Evolutionary conservation across 2,797 vertebrate genomes (phyloP).

Genomic region (Streptopelia turtur): DNA sequence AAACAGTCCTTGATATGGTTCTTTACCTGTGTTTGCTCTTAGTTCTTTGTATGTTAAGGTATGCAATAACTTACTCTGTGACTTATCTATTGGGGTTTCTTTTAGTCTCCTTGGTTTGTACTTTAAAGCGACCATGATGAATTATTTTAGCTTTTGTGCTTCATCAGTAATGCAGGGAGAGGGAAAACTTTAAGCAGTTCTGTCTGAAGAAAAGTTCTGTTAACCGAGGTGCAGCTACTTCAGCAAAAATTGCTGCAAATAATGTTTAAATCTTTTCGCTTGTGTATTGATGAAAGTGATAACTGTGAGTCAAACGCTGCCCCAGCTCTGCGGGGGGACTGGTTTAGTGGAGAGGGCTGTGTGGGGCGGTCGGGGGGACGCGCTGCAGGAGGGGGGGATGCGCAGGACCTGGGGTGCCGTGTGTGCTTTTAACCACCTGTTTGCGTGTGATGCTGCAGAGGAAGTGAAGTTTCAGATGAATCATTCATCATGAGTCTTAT

Average conservation of each 20-base stretch:
- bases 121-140: not conserved
- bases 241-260: not conserved
- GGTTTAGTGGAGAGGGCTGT: not conserved
- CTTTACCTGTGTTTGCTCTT: conserved; percentile 54
- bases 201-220: not conserved
- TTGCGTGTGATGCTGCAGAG: not conserved
- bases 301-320: not conserved
- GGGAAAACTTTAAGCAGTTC: not conserved
- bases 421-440: not conserved
- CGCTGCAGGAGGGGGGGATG: too few relatives aligned
- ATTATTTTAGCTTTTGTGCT: not conserved
- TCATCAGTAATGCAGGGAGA: not conserved
- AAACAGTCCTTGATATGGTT: conserved; percentile 26
- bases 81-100: not conserved
- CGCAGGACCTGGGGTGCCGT: not conserved
- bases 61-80: not conserved
- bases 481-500: not conserved
- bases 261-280: not conserved
- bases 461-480: not conserved
- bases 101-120: not conserved
- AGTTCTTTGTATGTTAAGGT: not conserved
- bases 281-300: not conserved
- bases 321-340: not conserved
- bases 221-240: not conserved
- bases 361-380: not conserved